Evolutionary conservation across 2,113 vertebrate species (phyloP), one percentile per base, ranked within the genome.

Genomic region (Sinocyclocheilus anophthalmus): DNA sequence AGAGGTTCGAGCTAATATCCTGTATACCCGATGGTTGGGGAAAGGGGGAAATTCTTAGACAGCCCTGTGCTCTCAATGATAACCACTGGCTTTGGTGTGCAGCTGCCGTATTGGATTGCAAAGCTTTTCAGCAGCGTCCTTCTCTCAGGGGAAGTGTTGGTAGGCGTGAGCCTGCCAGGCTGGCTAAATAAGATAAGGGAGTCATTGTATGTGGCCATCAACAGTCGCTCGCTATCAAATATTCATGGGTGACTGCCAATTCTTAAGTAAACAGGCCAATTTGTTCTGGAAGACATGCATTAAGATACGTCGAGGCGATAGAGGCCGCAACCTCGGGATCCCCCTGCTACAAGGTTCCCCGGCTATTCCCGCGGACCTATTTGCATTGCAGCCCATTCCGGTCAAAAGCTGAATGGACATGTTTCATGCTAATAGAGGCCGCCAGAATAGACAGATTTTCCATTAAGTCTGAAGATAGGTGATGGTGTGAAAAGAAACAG

Each of bases 181-280:
- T 95, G 94, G 90, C 92, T 92, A 91, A 94, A 94, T 93, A 94
- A 94, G 92, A 95, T 95, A 94, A 94, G 94, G 81, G 91, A 90
- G 92, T 93, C 93, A 94, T 94, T 94, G 92, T 93, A 93, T 91
- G 90, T 88, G 61, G 50, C 84, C 86, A 83, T 90, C 85, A 84
- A 30, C 69, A 18, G 92, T 91, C 83, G 81, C 88, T 88, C 90
- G 85, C 70, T 90, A 95, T 95, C 91, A 95, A 94, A 95, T 94
- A 95, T 95, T 94, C 92, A 95, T 94, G 93, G 90, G 89, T 85
- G 89, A 83, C 91, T 90, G 93, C 91, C 90, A 91, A 92, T 93
- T 94, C 93, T 93, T 92, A 93, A 95, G 94, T 93, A 94, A 95
- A 95, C 91, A 87, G 92, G 93, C 93, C 93, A 95, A 94, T 95